Base-by-base conservation (phyloP, 2,797 vertebrate species). In the Pangasius sanitwongsei region DNA sequence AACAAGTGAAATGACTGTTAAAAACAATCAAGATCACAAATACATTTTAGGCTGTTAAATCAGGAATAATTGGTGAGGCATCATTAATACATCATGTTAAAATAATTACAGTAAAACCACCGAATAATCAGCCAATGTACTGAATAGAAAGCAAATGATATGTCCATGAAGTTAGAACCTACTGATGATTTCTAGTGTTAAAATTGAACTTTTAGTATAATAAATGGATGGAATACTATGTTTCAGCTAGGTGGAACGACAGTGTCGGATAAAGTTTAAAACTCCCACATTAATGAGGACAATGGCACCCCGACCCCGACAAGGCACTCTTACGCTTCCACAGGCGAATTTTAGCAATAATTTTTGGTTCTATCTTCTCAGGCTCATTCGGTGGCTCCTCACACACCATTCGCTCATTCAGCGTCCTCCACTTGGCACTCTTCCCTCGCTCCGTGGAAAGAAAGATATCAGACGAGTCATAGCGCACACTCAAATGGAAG, bases 391-490 rank as follows among this genome's bases (percentile, higher is more conserved):
- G 86, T 48, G 80, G 44, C 37, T 92, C 93, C 37, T 91, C 92
- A 89, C 98, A 98, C 91, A 98, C 2, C 0, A 93, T 96, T 91
- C 93, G 94, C 44, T 96, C 96, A 16, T 91, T 92, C 88, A 93
- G 75, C 0, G 97, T 95, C 92, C 93, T 96, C 97, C 98, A 98
- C 93, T 95, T 96, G 94, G 96, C 97, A 90, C 95, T 96, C 94
- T 96, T 97, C 87, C 96, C 96, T 78, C 96, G 96, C 86, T 96
- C 94, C 77, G 87, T 95, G 0, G 96, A 97, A 75, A 98, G 91
- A 81, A 97, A 97, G 74, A 98, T 92, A 89, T 96, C 94, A 70
- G 94, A 94, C 34, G 96, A 95, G 31, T 95, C 92, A 31, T 94
- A 94, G 48, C 93, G 94, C n/a, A 92, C 94, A 41, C 94, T 95